phyloP scores from a whole-genome alignment of 2,888 invertebrate genomes.

The Patella caerulea region DNA sequence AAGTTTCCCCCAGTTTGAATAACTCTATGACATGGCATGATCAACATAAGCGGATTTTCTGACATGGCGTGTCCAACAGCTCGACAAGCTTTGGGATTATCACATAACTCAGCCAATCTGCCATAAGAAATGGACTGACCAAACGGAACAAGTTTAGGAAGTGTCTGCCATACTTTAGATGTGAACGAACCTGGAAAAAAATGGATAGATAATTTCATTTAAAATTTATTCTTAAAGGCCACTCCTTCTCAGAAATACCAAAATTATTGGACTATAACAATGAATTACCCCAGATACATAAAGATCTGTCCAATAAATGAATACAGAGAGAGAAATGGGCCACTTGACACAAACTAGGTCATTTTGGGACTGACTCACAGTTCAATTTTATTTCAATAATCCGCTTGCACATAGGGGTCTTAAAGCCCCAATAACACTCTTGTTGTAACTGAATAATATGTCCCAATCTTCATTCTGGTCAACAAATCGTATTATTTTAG shows the following conservation, averaged over 20 bases:
- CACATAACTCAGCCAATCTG: slow-evolving; percentile 68
- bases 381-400: too few species aligned
- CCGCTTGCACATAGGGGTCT: too few species aligned
- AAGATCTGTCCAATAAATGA: too few species aligned
- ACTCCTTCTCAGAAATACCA: not conserved
- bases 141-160: slow-evolving; percentile 62
- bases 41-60: slow-evolving; percentile 73
- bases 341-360: too few species aligned
- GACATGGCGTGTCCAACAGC: slow-evolving; percentile 75
- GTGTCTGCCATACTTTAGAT: slow-evolving; percentile 66
- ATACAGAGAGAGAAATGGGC: too few species aligned
- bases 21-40: slow-evolving; percentile 76
- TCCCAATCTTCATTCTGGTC: too few species aligned
- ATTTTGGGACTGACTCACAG: too few species aligned
- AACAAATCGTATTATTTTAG: too few species aligned
- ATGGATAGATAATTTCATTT: not conserved
- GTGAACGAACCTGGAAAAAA: slow-evolving; percentile 59
- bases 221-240: not conserved
- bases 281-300: too few species aligned
- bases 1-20: slow-evolving; percentile 66
- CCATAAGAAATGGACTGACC: slow-evolving; percentile 71
- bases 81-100: slow-evolving; percentile 68
- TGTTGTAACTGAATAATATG: too few species aligned
- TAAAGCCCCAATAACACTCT: too few species aligned
- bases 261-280: too few species aligned